phyloP scores from a whole-genome alignment of 2,888 invertebrate species.

The Argyra leucocephala region DNA sequence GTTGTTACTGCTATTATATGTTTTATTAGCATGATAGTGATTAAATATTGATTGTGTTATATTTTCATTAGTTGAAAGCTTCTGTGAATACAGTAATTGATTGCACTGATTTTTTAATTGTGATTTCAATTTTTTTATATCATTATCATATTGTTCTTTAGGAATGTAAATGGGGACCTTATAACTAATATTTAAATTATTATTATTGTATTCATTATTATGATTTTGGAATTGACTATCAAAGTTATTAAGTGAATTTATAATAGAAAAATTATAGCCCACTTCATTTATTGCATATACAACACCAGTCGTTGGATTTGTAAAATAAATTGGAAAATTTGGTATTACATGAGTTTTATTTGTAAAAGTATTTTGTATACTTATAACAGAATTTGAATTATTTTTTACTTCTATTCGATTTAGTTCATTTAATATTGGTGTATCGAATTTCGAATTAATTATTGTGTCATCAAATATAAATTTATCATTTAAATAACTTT shows the following conservation, averaged over 20 bases:
- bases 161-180: constrained; percentile 34
- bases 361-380: constrained; percentile 37
- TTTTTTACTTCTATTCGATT: background rate
- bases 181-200: constrained; percentile 22
- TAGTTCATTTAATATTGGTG: background rate
- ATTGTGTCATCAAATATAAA: background rate
- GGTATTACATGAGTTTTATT: constrained; percentile 33
- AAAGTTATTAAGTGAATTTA: background rate
- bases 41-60: background rate
- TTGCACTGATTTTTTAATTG: background rate
- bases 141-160: constrained; percentile 37
- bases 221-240: background rate
- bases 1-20: background rate
- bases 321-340: constrained; percentile 37
- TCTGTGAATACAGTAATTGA: constrained; percentile 4
- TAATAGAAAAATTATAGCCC: constrained; percentile 22
- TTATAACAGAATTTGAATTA: background rate
- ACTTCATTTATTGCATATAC: constrained; percentile 39
- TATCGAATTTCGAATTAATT: constrained; percentile 2
- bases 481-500: background rate
- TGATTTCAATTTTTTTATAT: constrained; percentile 27
- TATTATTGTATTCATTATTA: background rate
- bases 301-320: constrained; percentile 38
- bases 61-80: constrained; percentile 16
- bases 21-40: background rate